Evolutionary conservation across 2,888 invertebrate species (phyloP), one percentile per base, ranked within the genome.

Genomic region (Trissoscelio sp.): DNA sequence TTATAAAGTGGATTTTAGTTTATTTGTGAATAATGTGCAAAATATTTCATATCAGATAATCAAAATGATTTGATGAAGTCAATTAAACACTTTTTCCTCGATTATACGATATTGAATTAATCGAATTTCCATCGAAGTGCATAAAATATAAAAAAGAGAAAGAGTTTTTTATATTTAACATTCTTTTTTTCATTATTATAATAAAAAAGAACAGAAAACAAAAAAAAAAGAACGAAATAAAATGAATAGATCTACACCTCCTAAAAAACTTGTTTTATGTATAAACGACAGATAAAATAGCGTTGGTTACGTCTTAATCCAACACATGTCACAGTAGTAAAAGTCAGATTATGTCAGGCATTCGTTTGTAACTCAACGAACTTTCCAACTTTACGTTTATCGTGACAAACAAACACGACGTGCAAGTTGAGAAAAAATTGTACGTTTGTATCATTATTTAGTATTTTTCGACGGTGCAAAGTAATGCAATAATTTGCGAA

Each of bases 281-380:
- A 39, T 34, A 42, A 39, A 44, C n/a, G 20, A 6, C 39, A 16
- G 48, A 75, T 58, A 77, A 60, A 53, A 39, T 14, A 60, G 4
- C 48, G 53, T 69, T 44, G 53, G 44, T 31, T 70, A 64, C 22
- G 28, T 55, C 77, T 62, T 60, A 64, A 55, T 69, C 46, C 69
- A 37, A 37, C 62, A 69, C 62, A 46, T 69, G 46, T 55, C 57
- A 39, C 55, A 78, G 77, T 78, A 78, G 77, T 78, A 62, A 69
- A 70, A 78, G 51, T 64, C 46, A 37, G 55, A 62, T 69, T 78
- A 62, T 46, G 69, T 78, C 77, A 62, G 69, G 39, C 69, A 34
- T 44, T 51, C 16, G 22, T 28, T n/a, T n/a, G n/a, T n/a, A n/a
- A n/a, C n/a, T 28, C 42, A 14, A 2, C n/a, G 46, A 57, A 57